phyloP scores from a whole-genome alignment of 1,140 invertebrate genomes.

The Drosophila littoralis region DNA sequence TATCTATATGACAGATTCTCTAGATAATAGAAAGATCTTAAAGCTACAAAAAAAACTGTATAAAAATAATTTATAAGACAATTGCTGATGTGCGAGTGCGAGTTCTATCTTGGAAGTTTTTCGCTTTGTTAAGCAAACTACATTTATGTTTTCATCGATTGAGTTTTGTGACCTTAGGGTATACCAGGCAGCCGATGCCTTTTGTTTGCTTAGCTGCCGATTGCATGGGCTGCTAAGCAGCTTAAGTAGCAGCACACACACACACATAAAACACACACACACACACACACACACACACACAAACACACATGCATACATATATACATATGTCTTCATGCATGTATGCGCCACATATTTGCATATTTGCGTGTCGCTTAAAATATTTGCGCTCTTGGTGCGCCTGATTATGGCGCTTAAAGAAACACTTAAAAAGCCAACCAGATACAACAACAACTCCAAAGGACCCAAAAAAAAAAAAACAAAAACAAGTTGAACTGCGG shows the following conservation, averaged over 20 bases:
- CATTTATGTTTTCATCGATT: slow-evolving; percentile 40
- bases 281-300: slow-evolving; percentile 37
- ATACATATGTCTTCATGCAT: slow-evolving; percentile 45
- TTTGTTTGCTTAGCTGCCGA: slow-evolving; percentile 71
- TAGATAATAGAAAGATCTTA: no score
- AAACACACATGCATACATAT: slow-evolving; percentile 34
- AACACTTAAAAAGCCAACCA: slow-evolving; percentile 74
- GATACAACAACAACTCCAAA: slow-evolving; percentile 29
- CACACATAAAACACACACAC: slow-evolving; percentile 30
- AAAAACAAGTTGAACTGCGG: slow-evolving; percentile 30
- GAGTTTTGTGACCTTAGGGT: slow-evolving; percentile 45
- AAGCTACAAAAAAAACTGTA: no score
- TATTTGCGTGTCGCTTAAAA: slow-evolving; percentile 77
- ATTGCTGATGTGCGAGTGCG: not conserved
- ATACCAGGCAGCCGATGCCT: slow-evolving; percentile 43
- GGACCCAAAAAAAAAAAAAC: slow-evolving; percentile 5
- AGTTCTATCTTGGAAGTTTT: not conserved
- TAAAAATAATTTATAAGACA: not conserved
- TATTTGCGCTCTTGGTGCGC: slow-evolving; percentile 72
- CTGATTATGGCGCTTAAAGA: slow-evolving; percentile 82
- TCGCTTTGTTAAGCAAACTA: slow-evolving; percentile 2
- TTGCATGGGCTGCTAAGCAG: slow-evolving; percentile 65
- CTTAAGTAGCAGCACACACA: slow-evolving; percentile 64
- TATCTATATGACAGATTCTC: no score
- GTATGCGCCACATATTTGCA: slow-evolving; percentile 65